Evolutionary conservation across 2,888 invertebrate species (phyloP), one percentile per base, ranked within the genome.

Genomic region (Lamellibrachia satsuma): DNA sequence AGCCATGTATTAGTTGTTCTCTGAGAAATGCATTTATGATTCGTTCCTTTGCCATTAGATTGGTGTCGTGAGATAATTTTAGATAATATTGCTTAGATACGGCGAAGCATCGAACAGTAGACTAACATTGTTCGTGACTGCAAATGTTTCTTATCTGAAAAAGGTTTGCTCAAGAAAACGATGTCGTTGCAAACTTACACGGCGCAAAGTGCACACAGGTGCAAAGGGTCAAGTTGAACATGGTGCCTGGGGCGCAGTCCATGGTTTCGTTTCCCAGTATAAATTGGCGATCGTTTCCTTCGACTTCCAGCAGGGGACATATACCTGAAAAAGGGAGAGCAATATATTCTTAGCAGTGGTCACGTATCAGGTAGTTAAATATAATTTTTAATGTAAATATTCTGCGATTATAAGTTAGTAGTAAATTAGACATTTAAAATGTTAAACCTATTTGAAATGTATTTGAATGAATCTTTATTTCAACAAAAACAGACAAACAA

Each of bases 191-290:
- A 3, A 75, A 91, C 91, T 91, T 52, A 91, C 91, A 91, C 15
- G 91, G 91, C 39, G 15, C 91, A 3, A 7, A 52, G 52, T 27
- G 91, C 52, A 91, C 52, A 91, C 91, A 91, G 6, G 91, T 91
- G 91, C 91, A 91, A 15, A 52, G 6, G 22, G 27, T 91, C 27
- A 91, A 27, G 52, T 91, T 91, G 91, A 91, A 91, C 22, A 52
- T 27, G 3, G 91, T 91, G 6, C 91, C 91, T 15, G 91, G 91
- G 91, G 91, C 91, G 27, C 91, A 91, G 52, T 91, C 91, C 91
- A 91, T 52, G 52, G 91, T 6, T 91, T 27, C 39, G 52, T 91
- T 27, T 52, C 91, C 91, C 52, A 91, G 91, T 15, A 52, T 52
- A n/a, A 91, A 91, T 27, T 91, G 91, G 22, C 52, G 52, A 15